Evolutionary conservation across 2,797 vertebrate genomes (phyloP).

Genomic region (Cyprinodon diabolis): DNA sequence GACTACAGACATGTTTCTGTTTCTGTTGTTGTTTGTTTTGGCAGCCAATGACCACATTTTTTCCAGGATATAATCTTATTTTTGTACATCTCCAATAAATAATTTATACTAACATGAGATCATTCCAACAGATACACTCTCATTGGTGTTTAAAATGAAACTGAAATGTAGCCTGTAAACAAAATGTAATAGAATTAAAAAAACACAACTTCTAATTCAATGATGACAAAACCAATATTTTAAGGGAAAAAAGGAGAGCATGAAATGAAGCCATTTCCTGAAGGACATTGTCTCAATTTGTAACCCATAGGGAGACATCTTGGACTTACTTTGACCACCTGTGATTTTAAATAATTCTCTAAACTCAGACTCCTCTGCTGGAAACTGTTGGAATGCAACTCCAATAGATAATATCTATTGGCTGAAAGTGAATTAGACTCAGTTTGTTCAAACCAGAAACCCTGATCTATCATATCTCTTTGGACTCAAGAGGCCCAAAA

Average conservation of each 20-base stretch:
- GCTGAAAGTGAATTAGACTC: neutral
- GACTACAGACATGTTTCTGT: neutral
- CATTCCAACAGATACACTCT: neutral
- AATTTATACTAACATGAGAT: neutral
- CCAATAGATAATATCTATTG: neutral
- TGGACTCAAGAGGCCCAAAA: neutral
- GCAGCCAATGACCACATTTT: neutral
- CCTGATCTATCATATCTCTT: neutral
- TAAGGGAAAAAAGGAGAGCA: neutral
- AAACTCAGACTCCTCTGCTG: neutral
- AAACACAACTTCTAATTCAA: neutral
- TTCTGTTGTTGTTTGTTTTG: neutral
- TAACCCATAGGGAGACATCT: neutral
- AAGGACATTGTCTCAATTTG: neutral
- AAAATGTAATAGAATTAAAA: neutral
- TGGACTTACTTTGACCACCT: neutral
- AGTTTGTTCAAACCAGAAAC: neutral
- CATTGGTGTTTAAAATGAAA: neutral
- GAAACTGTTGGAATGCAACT: neutral
- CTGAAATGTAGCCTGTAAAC: neutral
- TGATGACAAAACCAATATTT: neutral
- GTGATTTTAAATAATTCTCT: neutral
- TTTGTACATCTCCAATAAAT: neutral
- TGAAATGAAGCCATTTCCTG: neutral
- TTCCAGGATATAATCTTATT: neutral